Percentiles rank a stretch among this genome's conserved stretches.
phyloP scores from a whole-genome alignment of 2,797 vertebrate genomes.

The Urocyon cinereoargenteus region DNA sequence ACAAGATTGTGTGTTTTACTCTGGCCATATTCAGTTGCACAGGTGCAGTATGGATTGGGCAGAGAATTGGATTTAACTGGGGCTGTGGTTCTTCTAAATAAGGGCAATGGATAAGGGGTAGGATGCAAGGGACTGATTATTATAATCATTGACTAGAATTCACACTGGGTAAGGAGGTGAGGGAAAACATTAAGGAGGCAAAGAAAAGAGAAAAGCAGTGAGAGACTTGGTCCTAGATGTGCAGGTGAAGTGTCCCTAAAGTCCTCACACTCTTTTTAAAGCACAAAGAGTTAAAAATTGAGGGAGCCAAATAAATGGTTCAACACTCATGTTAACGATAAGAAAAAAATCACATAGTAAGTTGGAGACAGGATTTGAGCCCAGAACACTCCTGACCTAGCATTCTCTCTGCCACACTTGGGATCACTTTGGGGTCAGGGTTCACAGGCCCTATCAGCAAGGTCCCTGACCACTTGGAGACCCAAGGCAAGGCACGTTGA shows the following conservation, averaged over 20 bases:
- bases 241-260: neutral
- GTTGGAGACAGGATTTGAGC: neutral
- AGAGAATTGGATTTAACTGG: neutral
- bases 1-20: neutral
- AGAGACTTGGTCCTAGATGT: neutral
- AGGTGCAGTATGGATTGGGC: neutral
- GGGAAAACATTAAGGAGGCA: neutral
- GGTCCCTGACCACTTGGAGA: neutral
- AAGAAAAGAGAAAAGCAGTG: neutral
- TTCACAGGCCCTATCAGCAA: neutral
- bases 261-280: neutral
- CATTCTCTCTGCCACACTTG: conserved; percentile 35
- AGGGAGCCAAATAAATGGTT: conserved; percentile 1
- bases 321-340: neutral
- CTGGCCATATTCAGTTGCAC: neutral
- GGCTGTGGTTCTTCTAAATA: conserved; percentile 6
- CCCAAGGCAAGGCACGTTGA: neutral
- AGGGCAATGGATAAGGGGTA: neutral
- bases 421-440: neutral
- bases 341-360: neutral
- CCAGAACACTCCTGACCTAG: neutral
- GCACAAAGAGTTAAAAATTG: neutral
- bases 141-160: neutral
- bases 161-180: neutral
- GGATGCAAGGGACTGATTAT: neutral